Base-by-base conservation (phyloP, 2,797 vertebrate genomes). In the Hippocampus kuda region DNA sequence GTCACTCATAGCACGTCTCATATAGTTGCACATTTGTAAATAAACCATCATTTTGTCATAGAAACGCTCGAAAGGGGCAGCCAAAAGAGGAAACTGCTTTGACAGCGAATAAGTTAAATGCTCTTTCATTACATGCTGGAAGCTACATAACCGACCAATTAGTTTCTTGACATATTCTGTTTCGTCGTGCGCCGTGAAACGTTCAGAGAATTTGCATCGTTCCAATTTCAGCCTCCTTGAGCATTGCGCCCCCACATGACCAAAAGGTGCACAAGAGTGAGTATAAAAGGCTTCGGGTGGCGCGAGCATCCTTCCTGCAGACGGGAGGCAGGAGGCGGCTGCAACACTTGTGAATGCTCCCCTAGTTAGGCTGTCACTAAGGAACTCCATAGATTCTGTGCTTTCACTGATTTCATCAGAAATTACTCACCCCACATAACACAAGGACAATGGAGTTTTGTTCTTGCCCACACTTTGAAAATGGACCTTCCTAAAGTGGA, bases 371-470 rank as follows among this genome's bases (percentile, higher is more conserved):
- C 62, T 15, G 24, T 24, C 41, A 24, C 10, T 1, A 24, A 24
- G 11, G 9, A 38, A 41, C 11, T 20, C 7, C 20, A 64, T 64
- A 22, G 49, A 5, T 0, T 51, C 34, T 64, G 24, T 44, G 10
- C 41, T 11, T 8, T 46, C 11, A 26, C 44, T 64, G 10, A 44
- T 64, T 24, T 3, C 5, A 26, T 56, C n/a, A 56, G 53, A 61
- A 34, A 61, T 61, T 1, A 61, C 30, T 22, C 59, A 20, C 5
- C 20, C 18, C 27, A 34, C 27, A 64, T 42, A 61, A 46, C 27
- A 42, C 3, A 64, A 24, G 11, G 42, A 54, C 22, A 20, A 81
- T 81, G 81, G 51, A 56, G 71, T 27, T 72, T 34, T 72, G 4
- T 63, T 26, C 12, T 34, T 44, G 30, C 49, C 9, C 34, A 24